phyloP scores from a whole-genome alignment of 2,113 vertebrate species.

The Syngnathoides biaculeatus region DNA sequence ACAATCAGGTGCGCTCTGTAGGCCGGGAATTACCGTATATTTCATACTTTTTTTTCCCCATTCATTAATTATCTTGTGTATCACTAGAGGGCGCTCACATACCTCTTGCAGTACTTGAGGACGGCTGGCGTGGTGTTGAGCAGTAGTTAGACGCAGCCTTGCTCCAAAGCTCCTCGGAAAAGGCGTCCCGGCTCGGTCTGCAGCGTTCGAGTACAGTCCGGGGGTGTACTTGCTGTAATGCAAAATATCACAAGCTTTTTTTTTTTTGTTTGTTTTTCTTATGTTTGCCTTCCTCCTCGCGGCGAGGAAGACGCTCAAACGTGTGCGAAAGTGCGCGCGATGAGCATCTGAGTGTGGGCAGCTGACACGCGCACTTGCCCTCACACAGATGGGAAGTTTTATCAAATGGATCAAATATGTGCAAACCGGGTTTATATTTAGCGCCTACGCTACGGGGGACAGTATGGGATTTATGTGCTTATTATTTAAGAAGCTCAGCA shows the following conservation, averaged over 20 bases:
- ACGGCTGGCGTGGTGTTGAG: no score
- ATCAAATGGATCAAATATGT: constrained; percentile 30
- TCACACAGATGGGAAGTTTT: constrained; percentile 32
- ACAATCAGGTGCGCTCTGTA: no score
- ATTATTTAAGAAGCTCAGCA: constrained; percentile 28
- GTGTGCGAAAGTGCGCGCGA: constrained; percentile 2
- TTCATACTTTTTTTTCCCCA: no score
- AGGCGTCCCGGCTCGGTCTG: no score
- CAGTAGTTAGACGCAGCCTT: no score
- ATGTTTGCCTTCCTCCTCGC: not conserved
- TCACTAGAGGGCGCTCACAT: no score
- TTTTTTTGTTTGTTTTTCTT: not conserved
- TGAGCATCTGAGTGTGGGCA: constrained; percentile 12
- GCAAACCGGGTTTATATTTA: constrained; percentile 22
- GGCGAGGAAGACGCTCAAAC: not conserved
- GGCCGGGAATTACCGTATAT: no score
- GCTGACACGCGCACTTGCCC: not conserved
- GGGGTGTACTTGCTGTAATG: not conserved
- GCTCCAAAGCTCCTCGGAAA: no score
- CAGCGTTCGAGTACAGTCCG: not conserved
- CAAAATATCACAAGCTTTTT: not conserved
- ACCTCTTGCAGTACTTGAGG: no score
- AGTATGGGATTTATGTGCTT: constrained; percentile 16
- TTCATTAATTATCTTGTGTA: no score
- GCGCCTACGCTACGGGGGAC: not conserved